Evolutionary conservation across 2,888 invertebrate species (phyloP).

Genomic region (Neria commutata): DNA sequence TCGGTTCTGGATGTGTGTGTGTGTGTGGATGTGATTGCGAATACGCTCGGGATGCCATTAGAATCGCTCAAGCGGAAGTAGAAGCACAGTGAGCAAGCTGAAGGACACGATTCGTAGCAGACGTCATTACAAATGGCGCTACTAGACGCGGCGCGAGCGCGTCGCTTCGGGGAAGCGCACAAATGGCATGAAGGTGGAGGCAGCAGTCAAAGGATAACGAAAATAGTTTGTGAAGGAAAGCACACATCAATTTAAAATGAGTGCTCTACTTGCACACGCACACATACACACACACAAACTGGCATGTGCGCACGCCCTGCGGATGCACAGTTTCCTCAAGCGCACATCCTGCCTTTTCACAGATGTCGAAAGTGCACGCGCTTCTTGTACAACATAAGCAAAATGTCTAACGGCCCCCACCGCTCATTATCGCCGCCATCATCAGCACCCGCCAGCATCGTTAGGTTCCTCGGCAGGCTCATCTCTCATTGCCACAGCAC

Average conservation of each 20-base stretch:
- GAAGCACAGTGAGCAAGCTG: conserved; percentile 15
- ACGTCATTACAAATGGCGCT: not conserved
- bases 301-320: not conserved
- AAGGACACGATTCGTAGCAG: conserved; percentile 13
- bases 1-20: not conserved
- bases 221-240: not conserved
- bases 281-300: not conserved
- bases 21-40: conserved; percentile 6
- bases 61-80: conserved; percentile 26
- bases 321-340: not conserved
- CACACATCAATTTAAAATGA: conserved; percentile 1
- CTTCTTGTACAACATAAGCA: not conserved
- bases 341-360: not conserved
- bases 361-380: not conserved
- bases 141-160: not conserved
- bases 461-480: conserved; percentile 11
- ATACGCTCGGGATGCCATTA: conserved; percentile 15
- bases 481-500: conserved; percentile 16
- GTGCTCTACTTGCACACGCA: not conserved
- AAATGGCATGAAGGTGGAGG: not conserved
- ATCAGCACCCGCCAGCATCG: not conserved
- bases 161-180: not conserved
- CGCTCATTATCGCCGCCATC: not conserved
- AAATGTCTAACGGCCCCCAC: too few relatives aligned
- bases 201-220: not conserved